Evolutionary conservation across 2,797 vertebrate species (phyloP).

Genomic region (Cossypha dichroa): DNA sequence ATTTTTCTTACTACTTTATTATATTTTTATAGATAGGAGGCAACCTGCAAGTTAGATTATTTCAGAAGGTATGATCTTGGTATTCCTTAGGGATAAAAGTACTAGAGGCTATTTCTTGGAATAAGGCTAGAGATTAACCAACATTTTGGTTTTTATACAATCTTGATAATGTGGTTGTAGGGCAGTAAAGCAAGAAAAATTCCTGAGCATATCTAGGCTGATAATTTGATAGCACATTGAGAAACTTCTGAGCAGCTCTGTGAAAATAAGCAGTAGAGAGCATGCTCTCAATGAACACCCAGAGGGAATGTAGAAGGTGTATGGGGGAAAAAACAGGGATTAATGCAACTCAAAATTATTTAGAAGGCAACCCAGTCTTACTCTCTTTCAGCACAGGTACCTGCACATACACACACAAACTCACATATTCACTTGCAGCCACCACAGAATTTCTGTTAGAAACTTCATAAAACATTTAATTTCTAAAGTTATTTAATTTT

Average conservation of each 20-base stretch:
- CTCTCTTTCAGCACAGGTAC: background rate
- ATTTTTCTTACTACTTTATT: background rate
- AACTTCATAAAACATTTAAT: background rate
- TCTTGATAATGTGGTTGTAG: background rate
- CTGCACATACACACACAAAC: background rate
- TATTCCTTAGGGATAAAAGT: background rate
- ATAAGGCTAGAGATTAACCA: background rate
- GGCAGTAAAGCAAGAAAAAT: background rate
- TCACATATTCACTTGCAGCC: background rate
- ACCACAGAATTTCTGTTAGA: background rate
- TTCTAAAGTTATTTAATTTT: conserved; percentile 10
- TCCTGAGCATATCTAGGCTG: background rate
- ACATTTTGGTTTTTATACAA: background rate
- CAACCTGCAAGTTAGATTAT: background rate
- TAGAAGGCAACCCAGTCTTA: background rate
- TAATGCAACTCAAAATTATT: background rate
- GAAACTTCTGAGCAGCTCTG: background rate
- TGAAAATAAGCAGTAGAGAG: background rate
- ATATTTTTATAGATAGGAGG: background rate
- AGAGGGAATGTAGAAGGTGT: background rate
- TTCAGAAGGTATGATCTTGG: background rate
- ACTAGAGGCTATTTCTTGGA: background rate
- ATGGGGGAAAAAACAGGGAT: background rate
- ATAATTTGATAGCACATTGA: background rate
- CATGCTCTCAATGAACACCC: fast-evolving